phyloP scores from a whole-genome alignment of 1,140 invertebrate species.

The Archegozetes longisetosus region DNA sequence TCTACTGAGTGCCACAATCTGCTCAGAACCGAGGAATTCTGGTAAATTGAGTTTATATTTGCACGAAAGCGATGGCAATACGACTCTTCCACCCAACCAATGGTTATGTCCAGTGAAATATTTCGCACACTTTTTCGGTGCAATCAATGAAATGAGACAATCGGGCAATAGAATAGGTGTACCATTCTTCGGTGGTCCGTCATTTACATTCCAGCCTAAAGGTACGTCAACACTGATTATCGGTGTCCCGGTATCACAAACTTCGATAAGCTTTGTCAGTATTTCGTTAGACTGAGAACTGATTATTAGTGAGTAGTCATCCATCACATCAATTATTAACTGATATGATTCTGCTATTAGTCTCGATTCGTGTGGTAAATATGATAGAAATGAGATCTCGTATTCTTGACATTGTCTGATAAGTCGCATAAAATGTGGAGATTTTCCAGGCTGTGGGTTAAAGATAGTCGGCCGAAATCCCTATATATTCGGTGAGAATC shows the following conservation, averaged over 20 bases:
- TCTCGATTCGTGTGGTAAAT: background rate
- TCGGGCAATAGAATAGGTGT: slow-evolving; percentile 52
- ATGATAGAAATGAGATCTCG: slow-evolving; percentile 52
- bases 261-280: slow-evolving; percentile 41
- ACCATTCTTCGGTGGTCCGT: slow-evolving; percentile 36
- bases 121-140: slow-evolving; percentile 78
- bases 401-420: slow-evolving; percentile 63
- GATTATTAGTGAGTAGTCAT: slow-evolving; percentile 69
- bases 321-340: background rate
- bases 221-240: slow-evolving; percentile 78
- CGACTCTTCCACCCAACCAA: slow-evolving; percentile 82
- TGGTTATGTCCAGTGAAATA: slow-evolving; percentile 68
- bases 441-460: slow-evolving; percentile 76
- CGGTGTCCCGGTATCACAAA: background rate
- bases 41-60: slow-evolving; percentile 73
- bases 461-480: slow-evolving; percentile 67
- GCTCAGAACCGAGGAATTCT: slow-evolving; percentile 60
- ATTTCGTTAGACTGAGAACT: slow-evolving; percentile 50
- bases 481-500: too few species aligned
- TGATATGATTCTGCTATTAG: slow-evolving; percentile 22
- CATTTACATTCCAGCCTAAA: slow-evolving; percentile 90
- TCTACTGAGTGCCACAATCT: slow-evolving; percentile 25
- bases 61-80: slow-evolving; percentile 55
- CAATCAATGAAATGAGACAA: slow-evolving; percentile 81
- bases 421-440: slow-evolving; percentile 63